phyloP scores from a whole-genome alignment of 2,888 invertebrate species.

The Caenorhabditis auriculariae region DNA sequence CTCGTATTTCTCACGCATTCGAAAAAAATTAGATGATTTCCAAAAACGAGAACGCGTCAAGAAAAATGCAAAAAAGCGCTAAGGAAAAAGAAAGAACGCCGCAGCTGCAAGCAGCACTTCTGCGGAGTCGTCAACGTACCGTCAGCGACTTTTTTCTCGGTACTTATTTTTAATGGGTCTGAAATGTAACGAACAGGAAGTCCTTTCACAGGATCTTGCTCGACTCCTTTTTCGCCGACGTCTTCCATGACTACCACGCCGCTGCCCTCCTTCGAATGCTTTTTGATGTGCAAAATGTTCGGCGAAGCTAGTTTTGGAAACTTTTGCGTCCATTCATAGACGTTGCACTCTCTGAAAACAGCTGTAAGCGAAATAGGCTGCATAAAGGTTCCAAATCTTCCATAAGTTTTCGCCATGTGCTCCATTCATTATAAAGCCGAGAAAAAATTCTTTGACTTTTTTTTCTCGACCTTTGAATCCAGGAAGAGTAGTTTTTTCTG shows the following conservation, averaged over 20 bases:
- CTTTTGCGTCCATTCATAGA: constrained; percentile 57
- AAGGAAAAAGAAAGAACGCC: no score
- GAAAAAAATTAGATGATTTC: no score
- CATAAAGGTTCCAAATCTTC: no score
- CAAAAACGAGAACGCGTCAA: neutral
- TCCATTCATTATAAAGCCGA: no score
- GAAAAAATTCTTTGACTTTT: neutral
- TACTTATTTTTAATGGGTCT: neutral
- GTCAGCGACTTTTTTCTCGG: neutral
- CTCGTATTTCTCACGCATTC: no score
- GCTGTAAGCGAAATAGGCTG: no score
- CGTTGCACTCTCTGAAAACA: constrained; percentile 52
- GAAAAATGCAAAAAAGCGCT: neutral
- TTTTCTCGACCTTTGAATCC: neutral
- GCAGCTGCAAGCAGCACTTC: no score
- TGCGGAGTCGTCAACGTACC: no score
- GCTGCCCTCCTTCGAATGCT: constrained; percentile 40
- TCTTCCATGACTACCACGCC: constrained; percentile 57
- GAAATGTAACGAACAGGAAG: constrained; percentile 5
- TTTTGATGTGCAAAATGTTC: constrained; percentile 52
- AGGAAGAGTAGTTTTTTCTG: neutral
- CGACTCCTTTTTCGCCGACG: constrained; percentile 43
- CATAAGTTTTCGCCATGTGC: no score
- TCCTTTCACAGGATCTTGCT: constrained; percentile 41
- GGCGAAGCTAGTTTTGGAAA: constrained; percentile 47